Evolutionary conservation across 2,888 invertebrate species (phyloP), one percentile per base, ranked within the genome.

Genomic region (Orchestes rusci): DNA sequence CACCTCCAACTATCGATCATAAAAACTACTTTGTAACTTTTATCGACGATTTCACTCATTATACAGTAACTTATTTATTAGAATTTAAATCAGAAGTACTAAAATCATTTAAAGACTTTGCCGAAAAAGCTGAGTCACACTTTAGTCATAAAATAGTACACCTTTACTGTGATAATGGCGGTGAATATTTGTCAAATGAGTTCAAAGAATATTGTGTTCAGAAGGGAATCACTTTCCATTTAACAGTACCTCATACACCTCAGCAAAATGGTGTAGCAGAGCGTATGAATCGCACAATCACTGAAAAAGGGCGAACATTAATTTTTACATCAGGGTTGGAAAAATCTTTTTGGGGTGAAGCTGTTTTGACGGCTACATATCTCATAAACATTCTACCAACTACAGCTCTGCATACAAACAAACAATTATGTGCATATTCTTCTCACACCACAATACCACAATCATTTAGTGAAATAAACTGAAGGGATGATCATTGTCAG

Each of bases 241-340:
- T 64, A 39, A 66, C 66, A 43, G 61, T 68, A 42, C 64, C 67
- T 40, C 50, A 58, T 45, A 65, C 66, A 16, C 67, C 65, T 40
- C 61, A 66, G 53, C 57, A 58, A 53, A 68, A 67, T 59, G 62
- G 17, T 16, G 39, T 44, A 2, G 38, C 43, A 20, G 45, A 45
- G 41, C 31, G 43, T 33, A 67, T 67, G 63, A 57, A 56, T 10
- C 48, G 66, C 48, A 63, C 61, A 13, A 56, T 68, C 32, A 60
- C 61, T 4, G 64, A 67, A 54, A 65, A 59, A 48, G 61, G 62
- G 37, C 57, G 65, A 29, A 43, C 61, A 60, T 56, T 65, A 54
- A 7, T 68, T 39, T 47, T 50, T 40, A 53, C 59, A 35, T 57
- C 61, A 3, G 52, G 58, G 15, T 39, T 64, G 10, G 44, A 51